Conservation (phyloP, 2,888 invertebrate genomes). For the Zeuzera pyrina region DNA sequence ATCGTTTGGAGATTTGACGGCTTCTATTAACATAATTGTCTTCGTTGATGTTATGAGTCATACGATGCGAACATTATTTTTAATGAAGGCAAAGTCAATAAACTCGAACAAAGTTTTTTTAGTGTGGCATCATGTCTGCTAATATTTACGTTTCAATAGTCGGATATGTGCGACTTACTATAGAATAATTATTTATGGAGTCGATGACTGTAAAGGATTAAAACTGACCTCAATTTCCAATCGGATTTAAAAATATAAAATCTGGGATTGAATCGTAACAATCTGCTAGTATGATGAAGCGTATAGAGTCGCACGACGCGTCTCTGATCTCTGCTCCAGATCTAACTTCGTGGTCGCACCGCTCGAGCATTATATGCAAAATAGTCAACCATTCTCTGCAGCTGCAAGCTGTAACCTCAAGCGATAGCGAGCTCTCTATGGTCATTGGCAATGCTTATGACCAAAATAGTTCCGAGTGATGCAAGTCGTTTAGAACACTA, state of each 20-base stretch:
- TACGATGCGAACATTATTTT: conserved; percentile 30
- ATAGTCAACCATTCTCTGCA: conserved; percentile 35
- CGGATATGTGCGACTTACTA: too few relatives aligned
- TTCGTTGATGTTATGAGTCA: conserved; percentile 33
- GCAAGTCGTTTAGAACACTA: conserved; percentile 2
- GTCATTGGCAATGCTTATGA: conserved; percentile 7
- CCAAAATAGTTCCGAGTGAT: conserved; percentile 8
- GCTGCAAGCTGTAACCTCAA: conserved; percentile 19
- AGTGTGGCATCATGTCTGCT: too few relatives aligned
- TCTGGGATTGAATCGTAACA: conserved; percentile 34
- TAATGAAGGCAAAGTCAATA: conserved; percentile 36
- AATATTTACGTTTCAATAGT: too few relatives aligned
- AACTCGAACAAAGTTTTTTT: too few relatives aligned
- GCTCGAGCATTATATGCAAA: conserved; percentile 61
- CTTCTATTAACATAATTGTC: conserved; percentile 26
- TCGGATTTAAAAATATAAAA: too few relatives aligned
- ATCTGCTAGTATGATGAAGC: conserved; percentile 31
- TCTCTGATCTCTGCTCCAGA: conserved; percentile 52
- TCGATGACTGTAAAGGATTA: too few relatives aligned
- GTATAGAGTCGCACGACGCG: conserved; percentile 35
- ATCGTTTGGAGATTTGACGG: conserved; percentile 25
- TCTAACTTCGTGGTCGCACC: conserved; percentile 53
- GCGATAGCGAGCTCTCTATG: conserved; percentile 27
- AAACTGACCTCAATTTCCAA: too few relatives aligned
- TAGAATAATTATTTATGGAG: too few relatives aligned